Evolutionary conservation across 1,140 invertebrate genomes (phyloP).

Genomic region (Helicoverpa zea): DNA sequence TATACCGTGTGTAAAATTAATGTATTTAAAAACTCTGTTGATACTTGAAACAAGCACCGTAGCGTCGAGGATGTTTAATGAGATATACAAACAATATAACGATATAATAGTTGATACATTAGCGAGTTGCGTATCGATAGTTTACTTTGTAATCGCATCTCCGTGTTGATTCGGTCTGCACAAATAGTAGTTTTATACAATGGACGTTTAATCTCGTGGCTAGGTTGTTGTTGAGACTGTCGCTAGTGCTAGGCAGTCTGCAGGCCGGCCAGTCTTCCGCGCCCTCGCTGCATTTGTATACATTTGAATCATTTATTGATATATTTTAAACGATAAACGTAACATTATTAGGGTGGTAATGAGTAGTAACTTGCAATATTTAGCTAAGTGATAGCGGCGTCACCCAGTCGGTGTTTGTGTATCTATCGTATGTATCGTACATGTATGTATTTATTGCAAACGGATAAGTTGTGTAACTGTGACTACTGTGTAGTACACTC

Average conservation of each 20-base stretch:
- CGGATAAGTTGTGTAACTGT: constrained; percentile 60
- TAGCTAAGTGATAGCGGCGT: constrained; percentile 72
- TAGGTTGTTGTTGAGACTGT: constrained; percentile 55
- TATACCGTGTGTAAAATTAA: constrained; percentile 82
- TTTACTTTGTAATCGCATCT: constrained; percentile 50
- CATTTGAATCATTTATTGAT: constrained; percentile 68
- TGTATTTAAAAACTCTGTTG: constrained; percentile 75
- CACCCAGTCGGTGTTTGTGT: constrained; percentile 66
- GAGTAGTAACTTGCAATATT: constrained; percentile 78
- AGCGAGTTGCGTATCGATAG: constrained; percentile 59
- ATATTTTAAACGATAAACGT: constrained; percentile 67
- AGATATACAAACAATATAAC: constrained; percentile 44
- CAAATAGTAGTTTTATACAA: constrained; percentile 70
- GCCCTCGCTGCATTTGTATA: constrained; percentile 67
- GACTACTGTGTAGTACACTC: constrained; percentile 70
- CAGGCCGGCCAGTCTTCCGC: constrained; percentile 57
- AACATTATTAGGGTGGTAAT: constrained; percentile 73
- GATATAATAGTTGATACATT: constrained; percentile 67
- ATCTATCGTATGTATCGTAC: constrained; percentile 55
- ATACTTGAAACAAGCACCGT: constrained; percentile 68
- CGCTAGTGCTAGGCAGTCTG: constrained; percentile 41
- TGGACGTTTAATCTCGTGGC: constrained; percentile 56
- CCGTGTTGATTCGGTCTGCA: constrained; percentile 68
- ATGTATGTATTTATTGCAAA: constrained; percentile 70
- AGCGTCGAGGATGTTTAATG: constrained; percentile 58